Evolutionary conservation across 1,140 invertebrate genomes (phyloP), one percentile per base, ranked within the genome.

Genomic region (Megalopta genalis): DNA sequence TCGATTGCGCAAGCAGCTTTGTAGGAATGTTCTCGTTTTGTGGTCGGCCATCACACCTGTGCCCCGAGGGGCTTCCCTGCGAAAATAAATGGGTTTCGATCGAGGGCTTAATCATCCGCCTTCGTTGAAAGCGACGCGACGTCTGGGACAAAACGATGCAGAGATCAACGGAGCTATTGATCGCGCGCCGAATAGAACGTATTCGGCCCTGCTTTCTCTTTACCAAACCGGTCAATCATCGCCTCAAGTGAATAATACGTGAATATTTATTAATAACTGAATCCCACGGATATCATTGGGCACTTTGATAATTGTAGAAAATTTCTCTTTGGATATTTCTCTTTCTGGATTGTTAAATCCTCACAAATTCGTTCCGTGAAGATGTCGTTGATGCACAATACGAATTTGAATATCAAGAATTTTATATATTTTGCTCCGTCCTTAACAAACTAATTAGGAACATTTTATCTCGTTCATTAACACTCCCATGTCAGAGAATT

Each of bases 61-160:
- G 83, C 59, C 86, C 85, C 77, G 73, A 65, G 80, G 68, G 77
- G 52, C 27, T 66, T 21, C 42, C 0, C 37, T 32, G 60, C 25
- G 77, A 80, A 85, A 85, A 87, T 87, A 85, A 87, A 87, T 87
- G 80, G 81, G 83, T 79, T 87, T 87, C 86, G 86, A 87, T 87
- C 81, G 86, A 72, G 64, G 65, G 82, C 86, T 87, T 87, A 87
- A 87, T 87, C 86, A 87, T 87, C 83, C 86, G 60, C 72, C 62
- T 63, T 71, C 78, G 81, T 75, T 82, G 82, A 85, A 87, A 86
- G 62, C 83, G 65, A 68, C 77, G 62, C 83, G 65, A 68, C 77
- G 80, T 79, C 60, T 57, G 77, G 84, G 60, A 84, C 69, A 84
- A 84, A 77, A 86, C 69, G 76, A 72, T 65, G 76, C 68, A 78